A percentile compares a stretch with the other conserved stretches of the same genome.
phyloP scores from a whole-genome alignment of 2,113 vertebrate species.

The Stegastes partitus region DNA sequence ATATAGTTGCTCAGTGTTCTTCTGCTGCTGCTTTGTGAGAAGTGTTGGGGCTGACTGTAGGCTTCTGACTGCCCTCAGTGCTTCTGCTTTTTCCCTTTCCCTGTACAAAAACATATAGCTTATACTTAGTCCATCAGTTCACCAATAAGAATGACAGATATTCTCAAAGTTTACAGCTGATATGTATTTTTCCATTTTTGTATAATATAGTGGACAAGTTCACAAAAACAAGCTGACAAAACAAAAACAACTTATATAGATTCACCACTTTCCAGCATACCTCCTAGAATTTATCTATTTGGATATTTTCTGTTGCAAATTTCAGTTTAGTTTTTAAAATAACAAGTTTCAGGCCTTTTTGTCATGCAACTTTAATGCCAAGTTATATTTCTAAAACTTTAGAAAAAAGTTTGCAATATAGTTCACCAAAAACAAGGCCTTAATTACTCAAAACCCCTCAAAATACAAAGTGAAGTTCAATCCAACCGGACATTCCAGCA shows the following conservation, averaged over 20 bases:
- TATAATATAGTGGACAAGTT: not conserved
- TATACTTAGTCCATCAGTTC: not conserved
- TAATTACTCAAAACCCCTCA: not conserved
- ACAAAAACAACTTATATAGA: not conserved
- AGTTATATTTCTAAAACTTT: not conserved
- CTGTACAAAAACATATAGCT: constrained; percentile 75
- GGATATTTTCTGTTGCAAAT: not conserved
- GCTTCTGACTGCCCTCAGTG: constrained; percentile 57
- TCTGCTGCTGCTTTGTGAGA: constrained; percentile 63
- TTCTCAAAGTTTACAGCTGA: not conserved
- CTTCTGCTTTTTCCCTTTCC: constrained; percentile 78
- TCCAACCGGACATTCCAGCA: not conserved
- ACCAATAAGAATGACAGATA: not conserved
- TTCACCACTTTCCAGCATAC: not conserved
- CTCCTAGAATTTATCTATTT: not conserved
- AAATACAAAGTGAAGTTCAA: not conserved
- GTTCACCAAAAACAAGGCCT: not conserved
- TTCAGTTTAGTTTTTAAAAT: not conserved
- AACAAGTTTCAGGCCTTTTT: not conserved
- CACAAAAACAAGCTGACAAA: not conserved
- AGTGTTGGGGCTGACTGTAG: constrained; percentile 36
- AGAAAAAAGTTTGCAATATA: not conserved
- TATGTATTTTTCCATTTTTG: not conserved
- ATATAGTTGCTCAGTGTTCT: constrained; percentile 70
- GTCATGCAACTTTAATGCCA: not conserved